Percentiles rank a stretch among this genome's conserved stretches.
Conservation (phyloP, 2,113 vertebrate genomes). For the Polypterus bichir region DNA sequence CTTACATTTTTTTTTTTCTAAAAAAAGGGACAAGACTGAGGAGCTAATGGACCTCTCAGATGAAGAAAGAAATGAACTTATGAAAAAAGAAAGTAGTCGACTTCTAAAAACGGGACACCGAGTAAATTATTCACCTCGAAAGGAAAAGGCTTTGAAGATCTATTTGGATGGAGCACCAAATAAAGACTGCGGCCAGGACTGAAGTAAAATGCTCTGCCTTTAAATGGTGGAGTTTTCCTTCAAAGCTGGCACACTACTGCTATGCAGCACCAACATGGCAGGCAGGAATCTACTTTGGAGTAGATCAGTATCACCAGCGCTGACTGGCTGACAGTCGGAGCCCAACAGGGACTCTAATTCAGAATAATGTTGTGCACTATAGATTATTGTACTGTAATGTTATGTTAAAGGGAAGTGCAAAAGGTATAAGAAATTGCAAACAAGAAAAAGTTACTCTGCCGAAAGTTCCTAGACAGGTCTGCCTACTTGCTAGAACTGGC, state of each 20-base stretch:
- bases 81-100: constrained; percentile 97
- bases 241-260: constrained; percentile 57
- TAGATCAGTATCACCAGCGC: constrained; percentile 65
- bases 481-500: constrained; percentile 38
- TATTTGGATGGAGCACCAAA: constrained; percentile 89
- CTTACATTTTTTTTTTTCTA: constrained; percentile 2
- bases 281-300: constrained; percentile 46
- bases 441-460: constrained; percentile 41
- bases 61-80: constrained; percentile 86
- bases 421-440: constrained; percentile 48
- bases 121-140: constrained; percentile 93
- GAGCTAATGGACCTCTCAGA: constrained; percentile 83
- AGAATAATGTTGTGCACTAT: constrained; percentile 89
- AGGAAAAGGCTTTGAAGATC: constrained; percentile 98
- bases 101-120: constrained; percentile 93
- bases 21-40: constrained; percentile 77
- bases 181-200: constrained; percentile 89
- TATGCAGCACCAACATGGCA: constrained; percentile 54
- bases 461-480: constrained; percentile 29
- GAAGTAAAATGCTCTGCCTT: constrained; percentile 29
- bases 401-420: constrained; percentile 82
- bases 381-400: constrained; percentile 94
- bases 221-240: constrained; percentile 41
- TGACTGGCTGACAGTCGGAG: constrained; percentile 58
- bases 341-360: constrained; percentile 57